Base-by-base conservation (phyloP, 1,140 invertebrate species). In the Lepidostoma basale region DNA sequence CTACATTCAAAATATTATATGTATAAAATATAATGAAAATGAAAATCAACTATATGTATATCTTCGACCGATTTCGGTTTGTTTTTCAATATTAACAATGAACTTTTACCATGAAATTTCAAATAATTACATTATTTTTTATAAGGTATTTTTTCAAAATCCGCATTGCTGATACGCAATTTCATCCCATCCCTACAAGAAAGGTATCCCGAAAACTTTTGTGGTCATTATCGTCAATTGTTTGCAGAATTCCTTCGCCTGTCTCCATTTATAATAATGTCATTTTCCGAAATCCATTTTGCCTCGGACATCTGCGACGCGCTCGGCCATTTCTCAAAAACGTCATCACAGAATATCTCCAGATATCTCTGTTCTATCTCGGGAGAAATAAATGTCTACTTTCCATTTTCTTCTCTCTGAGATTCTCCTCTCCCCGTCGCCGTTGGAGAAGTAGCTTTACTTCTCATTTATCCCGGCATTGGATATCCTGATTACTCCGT, bases 191-290 rank as follows among this genome's bases (percentile, higher is more conserved):
- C n/a, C n/a, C 45, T 33, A 33, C 28, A 59, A 59, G 54, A 59
- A 59, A 59, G 54, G 42, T 8, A 23, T 59, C 9, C 14, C 12
- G 30, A n/a, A 40, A 59, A 59, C 30, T 22, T 59, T 40, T 59
- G 54, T 10, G 54, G 54, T 59, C 54, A 59, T 59, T 59, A 59
- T 40, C 30, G 20, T 40, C 54, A 40, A 59, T 59, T 59, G 54
- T 59, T 59, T 23, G 54, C 54, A 59, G 54, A 16, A 45, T 3
- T 20, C 42, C n/a, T 18, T 8, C n/a, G 2, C 18, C 30, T 36
- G 20, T 33, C 30, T 22, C 36, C 54, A 59, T 59, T 59, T 59
- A 40, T 59, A 59, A 59, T 59, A 59, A 59, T 59, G 54, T 59
- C 54, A 25, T 59, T 59, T 40, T 59, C 54, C 36, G 6, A 59